Evolutionary conservation across 2,888 invertebrate genomes (phyloP), one percentile per base, ranked within the genome.

Genomic region (Gastracanthus pulcherrimus): DNA sequence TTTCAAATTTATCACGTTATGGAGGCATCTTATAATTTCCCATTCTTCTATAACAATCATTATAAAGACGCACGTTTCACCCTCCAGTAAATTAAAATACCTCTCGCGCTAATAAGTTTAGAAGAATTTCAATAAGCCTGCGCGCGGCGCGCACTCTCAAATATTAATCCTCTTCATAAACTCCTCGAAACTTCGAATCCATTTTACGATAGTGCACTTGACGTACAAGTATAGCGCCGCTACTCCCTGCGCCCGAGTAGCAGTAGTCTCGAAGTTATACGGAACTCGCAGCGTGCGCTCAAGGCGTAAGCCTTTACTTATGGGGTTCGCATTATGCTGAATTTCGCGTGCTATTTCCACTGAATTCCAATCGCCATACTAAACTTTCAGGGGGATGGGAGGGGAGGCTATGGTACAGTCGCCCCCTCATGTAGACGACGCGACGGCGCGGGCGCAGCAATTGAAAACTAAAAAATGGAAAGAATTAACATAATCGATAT

Each of bases 131-230:
- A 81, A 81, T 81, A 81, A 81, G 76, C 71, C 36, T 2, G 2
- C 9, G 41, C 41, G 2, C 23, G 9, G 55, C 55, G 23, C 55
- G 55, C 29, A 29, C 67, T 58, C 62, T 36, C 70, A 77, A 74
- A 77, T 78, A 76, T 77, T 77, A 81, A 77, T 78, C 74, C 45
- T 45, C 38, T 81, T 81, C 62, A 64, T 74, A 78, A 81, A 74
- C 74, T 77, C 34, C 51, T 66, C 76, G 71, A 82, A 78, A 80
- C 72, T 80, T 76, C 26, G 31, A 76, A 82, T 80, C 69, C 71
- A 69, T 80, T 76, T 75, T 76, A 60, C 60, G 75, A 51, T 62
- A 70, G 74, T 60, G 69, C 66, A 70, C 76, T 70, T 64, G 55
- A 74, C n/a, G 69, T 36, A 29, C 64, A 38, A 31, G 58, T 38